These are phyloP conservation scores for Aelia acuminata DNA, from an alignment of 2,888 invertebrate genomes.

Conservation along the genomic window DNA sequence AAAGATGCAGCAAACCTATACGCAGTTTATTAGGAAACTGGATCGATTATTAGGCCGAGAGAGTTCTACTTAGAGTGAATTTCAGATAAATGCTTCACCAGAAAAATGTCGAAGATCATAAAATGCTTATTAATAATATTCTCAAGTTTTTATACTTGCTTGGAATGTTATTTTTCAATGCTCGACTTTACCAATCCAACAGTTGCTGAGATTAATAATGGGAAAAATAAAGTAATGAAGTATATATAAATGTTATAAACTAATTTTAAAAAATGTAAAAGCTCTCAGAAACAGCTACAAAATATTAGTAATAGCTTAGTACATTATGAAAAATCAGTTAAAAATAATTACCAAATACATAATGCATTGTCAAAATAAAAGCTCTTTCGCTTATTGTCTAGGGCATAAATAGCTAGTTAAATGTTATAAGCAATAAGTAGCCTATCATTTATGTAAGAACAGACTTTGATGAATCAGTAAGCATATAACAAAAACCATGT, in stretches of 20 bases:
- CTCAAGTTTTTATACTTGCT: too few relatives aligned
- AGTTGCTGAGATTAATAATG: not conserved
- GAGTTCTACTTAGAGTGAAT: too few relatives aligned
- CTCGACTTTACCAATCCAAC: slow-evolving; percentile 1
- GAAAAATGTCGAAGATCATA: too few relatives aligned
- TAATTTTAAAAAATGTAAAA: not conserved
- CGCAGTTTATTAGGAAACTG: too few relatives aligned
- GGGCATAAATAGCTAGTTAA: not conserved
- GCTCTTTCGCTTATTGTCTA: not conserved
- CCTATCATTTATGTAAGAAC: not conserved
- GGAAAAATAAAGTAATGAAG: not conserved
- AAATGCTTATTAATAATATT: too few relatives aligned
- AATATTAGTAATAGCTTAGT: not conserved
- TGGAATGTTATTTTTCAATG: too few relatives aligned
- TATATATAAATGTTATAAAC: not conserved
- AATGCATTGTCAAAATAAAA: not conserved
- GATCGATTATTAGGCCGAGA: too few relatives aligned
- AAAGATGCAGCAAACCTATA: too few relatives aligned
- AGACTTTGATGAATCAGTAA: not conserved
- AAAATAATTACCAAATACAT: not conserved
- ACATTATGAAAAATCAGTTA: not conserved
- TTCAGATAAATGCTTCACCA: too few relatives aligned
- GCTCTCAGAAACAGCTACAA: not conserved
- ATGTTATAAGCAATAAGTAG: not conserved
- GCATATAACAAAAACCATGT: not conserved